phyloP scores from a whole-genome alignment of 2,113 vertebrate species.

The Pollimyrus isidori region DNA sequence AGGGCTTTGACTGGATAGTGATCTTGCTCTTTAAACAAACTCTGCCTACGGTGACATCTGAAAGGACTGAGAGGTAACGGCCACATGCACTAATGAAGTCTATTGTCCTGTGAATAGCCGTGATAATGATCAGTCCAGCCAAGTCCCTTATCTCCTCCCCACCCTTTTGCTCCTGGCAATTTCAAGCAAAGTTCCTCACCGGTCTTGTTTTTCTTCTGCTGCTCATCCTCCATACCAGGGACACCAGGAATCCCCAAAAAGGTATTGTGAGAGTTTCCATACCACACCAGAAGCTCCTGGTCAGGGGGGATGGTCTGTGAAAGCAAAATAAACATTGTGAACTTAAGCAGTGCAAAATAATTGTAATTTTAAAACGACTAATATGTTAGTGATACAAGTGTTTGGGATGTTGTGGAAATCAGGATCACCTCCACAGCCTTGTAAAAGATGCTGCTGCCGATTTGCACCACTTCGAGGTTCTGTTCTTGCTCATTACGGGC shows the following conservation, averaged over 20 bases:
- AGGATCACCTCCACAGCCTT: slow-evolving; percentile 81
- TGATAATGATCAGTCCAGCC: slow-evolving; percentile 18
- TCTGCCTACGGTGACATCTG: neutral
- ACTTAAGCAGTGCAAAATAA: neutral
- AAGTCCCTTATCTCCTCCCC: neutral
- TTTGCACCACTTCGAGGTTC: slow-evolving; percentile 93
- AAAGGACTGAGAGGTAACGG: neutral
- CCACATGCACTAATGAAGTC: slow-evolving; percentile 15
- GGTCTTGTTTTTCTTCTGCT: slow-evolving; percentile 81
- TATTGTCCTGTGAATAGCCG: neutral
- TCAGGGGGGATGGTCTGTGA: slow-evolving; percentile 88
- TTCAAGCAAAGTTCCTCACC: slow-evolving; percentile 58
- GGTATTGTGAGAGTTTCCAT: slow-evolving; percentile 89
- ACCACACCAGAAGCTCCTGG: slow-evolving; percentile 96
- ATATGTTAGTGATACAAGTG: neutral
- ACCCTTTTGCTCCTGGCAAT: neutral
- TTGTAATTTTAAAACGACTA: neutral
- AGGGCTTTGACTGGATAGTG: neutral
- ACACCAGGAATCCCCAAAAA: slow-evolving; percentile 94
- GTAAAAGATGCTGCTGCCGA: slow-evolving; percentile 95
- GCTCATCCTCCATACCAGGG: slow-evolving; percentile 83
- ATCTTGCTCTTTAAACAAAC: slow-evolving; percentile 10
- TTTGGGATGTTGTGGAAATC: neutral
- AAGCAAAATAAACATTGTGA: neutral
- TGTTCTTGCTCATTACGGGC: slow-evolving; percentile 94